Conservation (phyloP, 1,140 invertebrate genomes). For the Tetramorium alpestre region DNA sequence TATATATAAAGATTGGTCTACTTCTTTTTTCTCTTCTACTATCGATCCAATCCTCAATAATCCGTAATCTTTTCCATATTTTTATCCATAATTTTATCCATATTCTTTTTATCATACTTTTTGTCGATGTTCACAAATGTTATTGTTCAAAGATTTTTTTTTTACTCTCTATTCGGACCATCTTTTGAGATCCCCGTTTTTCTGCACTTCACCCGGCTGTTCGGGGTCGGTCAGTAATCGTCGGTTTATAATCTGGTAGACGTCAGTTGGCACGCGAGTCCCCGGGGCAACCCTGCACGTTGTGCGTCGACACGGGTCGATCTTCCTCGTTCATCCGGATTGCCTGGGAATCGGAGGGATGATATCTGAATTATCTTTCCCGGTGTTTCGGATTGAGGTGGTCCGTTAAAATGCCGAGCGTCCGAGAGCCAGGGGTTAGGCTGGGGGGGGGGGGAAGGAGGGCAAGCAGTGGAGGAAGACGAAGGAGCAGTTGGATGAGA, state of each 20-base stretch:
- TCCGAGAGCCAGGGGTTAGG: slow-evolving; percentile 6
- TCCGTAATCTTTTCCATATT: background rate
- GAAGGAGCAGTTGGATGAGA: slow-evolving; percentile 76
- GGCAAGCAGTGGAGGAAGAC: background rate
- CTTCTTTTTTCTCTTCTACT: background rate
- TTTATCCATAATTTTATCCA: background rate
- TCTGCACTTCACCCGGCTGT: slow-evolving; percentile 30
- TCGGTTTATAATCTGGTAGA: slow-evolving; percentile 75
- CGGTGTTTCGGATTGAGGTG: slow-evolving; percentile 60
- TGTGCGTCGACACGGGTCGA: slow-evolving; percentile 56
- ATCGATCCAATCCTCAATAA: slow-evolving; percentile 4
- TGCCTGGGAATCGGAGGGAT: slow-evolving; percentile 72
- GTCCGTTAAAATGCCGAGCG: slow-evolving; percentile 62
- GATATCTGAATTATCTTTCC: slow-evolving; percentile 79
- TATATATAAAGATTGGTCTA: background rate
- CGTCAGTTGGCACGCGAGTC: slow-evolving; percentile 81
- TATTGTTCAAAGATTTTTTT: background rate
- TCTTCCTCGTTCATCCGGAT: slow-evolving; percentile 66
- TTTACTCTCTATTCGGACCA: background rate
- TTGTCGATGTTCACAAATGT: background rate
- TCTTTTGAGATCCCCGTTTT: background rate
- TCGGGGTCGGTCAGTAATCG: slow-evolving; percentile 58
- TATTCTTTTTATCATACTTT: background rate
- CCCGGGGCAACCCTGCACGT: slow-evolving; percentile 62
- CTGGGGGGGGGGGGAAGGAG: background rate